Evolutionary conservation across 1,140 invertebrate genomes (phyloP), one percentile per base, ranked within the genome.

Genomic region (Pogonognathellus flavescens): DNA sequence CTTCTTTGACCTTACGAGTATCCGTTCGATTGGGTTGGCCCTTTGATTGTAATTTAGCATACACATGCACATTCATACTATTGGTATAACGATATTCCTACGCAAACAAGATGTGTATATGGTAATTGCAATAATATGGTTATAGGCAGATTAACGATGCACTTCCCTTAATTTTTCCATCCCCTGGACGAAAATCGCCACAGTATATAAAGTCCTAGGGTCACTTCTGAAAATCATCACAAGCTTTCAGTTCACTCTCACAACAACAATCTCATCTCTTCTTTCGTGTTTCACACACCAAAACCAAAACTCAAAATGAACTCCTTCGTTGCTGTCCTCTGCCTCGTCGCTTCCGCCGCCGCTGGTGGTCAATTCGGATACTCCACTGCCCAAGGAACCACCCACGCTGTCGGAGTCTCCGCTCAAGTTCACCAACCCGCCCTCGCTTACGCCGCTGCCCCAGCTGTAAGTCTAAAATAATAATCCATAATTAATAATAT

Each of bases 351-450:
- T n/a, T 76, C 70, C 70, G 70, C 70, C 70, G 70, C 70, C 16
- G 70, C 70, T 16, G 70, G 70, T 76, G 70, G 70, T 8, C 70
- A 76, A 76, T 76, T 76, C 70, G 70, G 70, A 76, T 76, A 76
- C 70, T 76, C 70, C 70, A 76, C 70, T 76, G 70, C 70, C 70
- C 70, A 76, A 76, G 70, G 70, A 76, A 76, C 70, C 70, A 76
- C 70, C 14, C 70, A 76, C 70, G 70, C 70, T 9, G 70, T 76
- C 70, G 70, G 70, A 76, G 70, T 76, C 25, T 76, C 70, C 10
- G 31, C 31, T 41, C 31, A 41, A 41, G 31, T 41, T 41, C 31
- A 41, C 31, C 31, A 41, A 41, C 31, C 31, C 31, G 31, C 31
- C 6, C 31, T 41, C 6, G 62, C 62, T 11, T 20, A 25, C 22